Evolutionary conservation across 2,888 invertebrate genomes (phyloP), one percentile per base, ranked within the genome.

Genomic region (Eupithecia abbreviata): DNA sequence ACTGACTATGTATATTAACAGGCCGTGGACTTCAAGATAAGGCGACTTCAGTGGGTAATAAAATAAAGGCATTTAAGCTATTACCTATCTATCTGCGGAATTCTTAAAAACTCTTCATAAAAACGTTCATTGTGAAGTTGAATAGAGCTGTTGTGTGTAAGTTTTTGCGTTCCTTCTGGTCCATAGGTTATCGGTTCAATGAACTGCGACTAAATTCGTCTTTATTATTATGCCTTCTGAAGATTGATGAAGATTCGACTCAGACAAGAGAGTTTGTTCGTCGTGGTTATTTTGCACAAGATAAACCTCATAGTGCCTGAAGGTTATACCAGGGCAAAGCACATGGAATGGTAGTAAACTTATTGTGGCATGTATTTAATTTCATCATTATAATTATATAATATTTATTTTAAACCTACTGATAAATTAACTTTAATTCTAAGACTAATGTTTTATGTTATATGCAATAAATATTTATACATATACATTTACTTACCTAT

Each of bases 101-200:
- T 66, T 66, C 41, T 45, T 45, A 18, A 45, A 30, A 45, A 69
- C 30, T 69, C 47, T 69, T 47, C 18, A 69, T 69, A 47, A 69
- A 69, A 45, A 69, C 47, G 69, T 18, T 47, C 49, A 45, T 69
- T 68, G 68, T 66, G 15, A 42, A 66, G 42, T 49, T 75, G 71
- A 75, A 78, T 73, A 71, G 43, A 74, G 73, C 10, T 43, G 42
- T 71, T 75, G 73, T 30, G 30, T 30, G 30, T 75, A 51, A 66
- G 73, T 75, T 77, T 75, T 75, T 68, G 75, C 47, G 58, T 43
- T 68, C 69, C 45, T 75, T 15, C 18, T 73, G 71, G 58, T 71
- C 71, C 55, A 72, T 47, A 73, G 75, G 71, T 75, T 75, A 75
- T 71, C 71, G 45, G 49, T 47, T 47, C 30, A 69, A 10, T 69